phyloP scores from a whole-genome alignment of 2,113 vertebrate species.

The Synodontis membranacea region DNA sequence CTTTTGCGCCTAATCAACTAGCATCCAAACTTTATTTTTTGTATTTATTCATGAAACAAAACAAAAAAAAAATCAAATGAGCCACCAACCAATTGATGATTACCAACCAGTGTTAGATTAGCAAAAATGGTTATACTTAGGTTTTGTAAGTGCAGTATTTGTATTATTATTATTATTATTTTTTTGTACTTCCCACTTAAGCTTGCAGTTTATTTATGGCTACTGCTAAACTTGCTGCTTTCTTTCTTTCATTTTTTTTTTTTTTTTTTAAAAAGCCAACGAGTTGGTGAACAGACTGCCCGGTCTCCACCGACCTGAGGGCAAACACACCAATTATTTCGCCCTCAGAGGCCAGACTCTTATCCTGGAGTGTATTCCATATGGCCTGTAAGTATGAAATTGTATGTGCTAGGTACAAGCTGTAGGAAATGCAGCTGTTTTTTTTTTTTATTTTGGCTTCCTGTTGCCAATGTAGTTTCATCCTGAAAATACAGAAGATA shows the following conservation, averaged over 20 bases:
- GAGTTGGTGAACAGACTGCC: slow-evolving; percentile 71
- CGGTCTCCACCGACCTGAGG: slow-evolving; percentile 65
- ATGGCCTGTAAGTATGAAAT: slow-evolving; percentile 76
- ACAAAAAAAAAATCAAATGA: not conserved
- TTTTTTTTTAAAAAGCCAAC: slow-evolving; percentile 62
- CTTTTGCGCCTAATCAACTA: not conserved
- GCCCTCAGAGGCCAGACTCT: slow-evolving; percentile 68
- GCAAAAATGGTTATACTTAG: not conserved
- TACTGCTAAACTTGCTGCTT: not conserved
- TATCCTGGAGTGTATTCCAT: slow-evolving; percentile 80
- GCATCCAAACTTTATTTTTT: not conserved
- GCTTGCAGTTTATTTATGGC: not conserved
- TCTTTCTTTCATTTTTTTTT: not conserved
- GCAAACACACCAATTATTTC: slow-evolving; percentile 57
- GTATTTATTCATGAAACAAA: not conserved
- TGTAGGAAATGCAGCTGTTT: not conserved
- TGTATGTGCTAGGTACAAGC: not conserved
- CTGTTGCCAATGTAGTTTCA: not conserved
- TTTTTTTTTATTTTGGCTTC: not conserved
- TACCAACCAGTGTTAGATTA: not conserved
- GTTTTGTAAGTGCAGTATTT: not conserved
- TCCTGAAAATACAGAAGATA: not conserved
- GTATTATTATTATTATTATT: too few relatives aligned
- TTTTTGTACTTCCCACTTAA: not conserved
- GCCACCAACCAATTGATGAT: not conserved